Percentiles rank a stretch among this genome's conserved stretches.
phyloP scores from a whole-genome alignment of 2,113 vertebrate genomes.

The Hiodon alosoides region DNA sequence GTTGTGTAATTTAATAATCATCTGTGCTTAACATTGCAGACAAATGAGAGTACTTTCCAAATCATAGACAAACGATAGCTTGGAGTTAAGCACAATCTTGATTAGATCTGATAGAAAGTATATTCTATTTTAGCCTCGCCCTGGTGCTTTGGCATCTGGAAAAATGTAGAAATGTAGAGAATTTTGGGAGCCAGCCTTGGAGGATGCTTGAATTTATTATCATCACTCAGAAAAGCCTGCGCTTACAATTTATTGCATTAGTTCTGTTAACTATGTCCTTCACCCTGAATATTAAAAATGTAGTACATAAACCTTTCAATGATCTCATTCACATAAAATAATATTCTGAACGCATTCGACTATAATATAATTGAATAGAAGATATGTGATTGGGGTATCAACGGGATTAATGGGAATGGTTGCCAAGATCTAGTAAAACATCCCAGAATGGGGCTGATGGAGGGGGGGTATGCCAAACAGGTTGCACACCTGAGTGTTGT shows the following conservation, averaged over 20 bases:
- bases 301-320: conserved; percentile 16
- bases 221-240: neutral
- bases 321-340: conserved; percentile 15
- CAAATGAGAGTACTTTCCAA: no score
- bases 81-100: no score
- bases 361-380: conserved; percentile 26
- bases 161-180: neutral
- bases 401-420: conserved; percentile 26
- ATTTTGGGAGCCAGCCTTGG: neutral
- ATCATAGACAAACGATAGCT: no score
- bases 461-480: no score
- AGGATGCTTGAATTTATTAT: neutral
- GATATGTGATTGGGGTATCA: conserved; percentile 17
- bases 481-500: no score
- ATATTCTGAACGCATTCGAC: conserved; percentile 16
- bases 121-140: no score
- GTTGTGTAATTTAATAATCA: no score
- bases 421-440: conserved; percentile 16
- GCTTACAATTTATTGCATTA: neutral
- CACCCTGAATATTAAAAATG: neutral
- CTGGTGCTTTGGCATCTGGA: neutral
- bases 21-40: no score
- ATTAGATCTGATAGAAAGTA: no score
- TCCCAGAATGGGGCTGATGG: no score
- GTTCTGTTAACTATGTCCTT: conserved; percentile 17